Percentiles rank a stretch among this genome's conserved stretches.
Evolutionary conservation across 1,140 invertebrate genomes (phyloP).

Genomic region (Venustaconcha ellipsiformis): DNA sequence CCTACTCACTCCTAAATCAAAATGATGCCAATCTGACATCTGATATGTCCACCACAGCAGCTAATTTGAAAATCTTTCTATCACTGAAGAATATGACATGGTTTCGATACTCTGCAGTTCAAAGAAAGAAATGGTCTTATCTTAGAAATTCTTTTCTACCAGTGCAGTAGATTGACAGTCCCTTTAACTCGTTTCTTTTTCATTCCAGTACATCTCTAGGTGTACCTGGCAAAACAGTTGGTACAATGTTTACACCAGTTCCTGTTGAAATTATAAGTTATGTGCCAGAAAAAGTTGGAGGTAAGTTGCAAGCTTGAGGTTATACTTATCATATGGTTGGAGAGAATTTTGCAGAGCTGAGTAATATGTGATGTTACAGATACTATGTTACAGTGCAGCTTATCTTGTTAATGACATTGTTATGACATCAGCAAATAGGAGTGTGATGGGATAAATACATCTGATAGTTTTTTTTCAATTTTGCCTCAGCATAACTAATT

Average conservation of each 20-base stretch:
- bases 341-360: not conserved
- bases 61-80: too few relatives aligned
- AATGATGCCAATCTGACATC: too few relatives aligned
- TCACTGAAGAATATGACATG: not conserved
- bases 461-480: too few relatives aligned
- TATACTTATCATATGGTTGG: not conserved
- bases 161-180: not conserved
- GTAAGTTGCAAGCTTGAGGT: constrained; percentile 50
- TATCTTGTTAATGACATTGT: too few relatives aligned
- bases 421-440: too few relatives aligned
- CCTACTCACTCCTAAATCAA: too few relatives aligned
- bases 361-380: not conserved
- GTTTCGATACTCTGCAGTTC: not conserved
- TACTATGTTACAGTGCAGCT: too few relatives aligned
- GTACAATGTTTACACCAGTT: constrained; percentile 96
- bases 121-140: not conserved
- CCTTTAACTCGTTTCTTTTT: constrained; percentile 9
- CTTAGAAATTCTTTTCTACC: not conserved
- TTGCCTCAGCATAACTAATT: too few relatives aligned
- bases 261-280: constrained; percentile 75
- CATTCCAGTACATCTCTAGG: constrained; percentile 77
- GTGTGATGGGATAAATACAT: too few relatives aligned
- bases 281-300: constrained; percentile 86
- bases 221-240: constrained; percentile 90
- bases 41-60: too few relatives aligned